phyloP scores from a whole-genome alignment of 2,888 invertebrate species.

The Heliconius ismenius region DNA sequence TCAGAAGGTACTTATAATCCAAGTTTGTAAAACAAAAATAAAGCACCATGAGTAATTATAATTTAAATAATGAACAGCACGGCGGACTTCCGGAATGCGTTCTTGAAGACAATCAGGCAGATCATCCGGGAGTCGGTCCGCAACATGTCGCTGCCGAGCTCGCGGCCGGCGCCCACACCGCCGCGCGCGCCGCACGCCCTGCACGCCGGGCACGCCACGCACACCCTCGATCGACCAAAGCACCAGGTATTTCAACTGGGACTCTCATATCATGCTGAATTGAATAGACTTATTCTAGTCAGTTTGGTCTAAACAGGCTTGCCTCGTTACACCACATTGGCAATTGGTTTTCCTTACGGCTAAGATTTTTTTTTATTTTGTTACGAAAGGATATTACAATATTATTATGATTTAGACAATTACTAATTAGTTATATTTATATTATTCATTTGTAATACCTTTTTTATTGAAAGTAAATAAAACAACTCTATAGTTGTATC shows the following conservation, averaged over 20 bases:
- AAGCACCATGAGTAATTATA: background rate
- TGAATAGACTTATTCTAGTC: too few species aligned
- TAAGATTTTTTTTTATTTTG: too few species aligned
- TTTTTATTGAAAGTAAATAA: background rate
- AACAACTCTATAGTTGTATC: background rate
- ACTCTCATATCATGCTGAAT: background rate
- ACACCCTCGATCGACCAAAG: conserved; percentile 83
- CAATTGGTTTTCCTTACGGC: too few species aligned
- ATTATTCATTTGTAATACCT: too few species aligned
- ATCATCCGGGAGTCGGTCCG: conserved; percentile 98
- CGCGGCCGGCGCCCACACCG: conserved; percentile 83
- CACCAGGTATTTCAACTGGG: conserved; percentile 75
- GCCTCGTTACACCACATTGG: too few species aligned
- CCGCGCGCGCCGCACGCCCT: conserved; percentile 71
- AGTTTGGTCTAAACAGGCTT: too few species aligned
- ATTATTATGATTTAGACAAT: too few species aligned
- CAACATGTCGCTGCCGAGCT: conserved; percentile 96
- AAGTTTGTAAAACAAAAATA: background rate
- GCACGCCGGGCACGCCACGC: conserved; percentile 59
- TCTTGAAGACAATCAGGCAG: conserved; percentile 97
- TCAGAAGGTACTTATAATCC: background rate
- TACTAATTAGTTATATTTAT: too few species aligned
- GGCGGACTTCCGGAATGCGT: conserved; percentile 97
- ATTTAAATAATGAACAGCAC: conserved; percentile 84
- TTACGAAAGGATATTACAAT: too few species aligned